phyloP scores from a whole-genome alignment of 92 coral and sea anemone species.

The Diadumene lineata region DNA sequence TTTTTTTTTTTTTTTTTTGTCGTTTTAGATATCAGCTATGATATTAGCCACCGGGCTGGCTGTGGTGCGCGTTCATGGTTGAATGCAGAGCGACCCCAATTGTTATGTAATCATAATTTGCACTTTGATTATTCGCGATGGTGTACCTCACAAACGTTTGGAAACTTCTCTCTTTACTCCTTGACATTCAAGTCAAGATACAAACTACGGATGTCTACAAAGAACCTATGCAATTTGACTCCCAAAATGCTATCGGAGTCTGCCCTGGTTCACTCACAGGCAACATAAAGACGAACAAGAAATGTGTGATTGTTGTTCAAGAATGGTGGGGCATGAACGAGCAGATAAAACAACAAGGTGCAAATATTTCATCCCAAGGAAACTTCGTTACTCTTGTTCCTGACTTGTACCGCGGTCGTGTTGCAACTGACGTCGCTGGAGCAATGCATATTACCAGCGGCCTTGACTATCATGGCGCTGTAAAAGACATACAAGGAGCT shows the following conservation, averaged over 20 bases:
- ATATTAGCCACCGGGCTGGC: too few relatives aligned
- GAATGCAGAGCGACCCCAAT: too few relatives aligned
- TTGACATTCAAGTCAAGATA: constrained; percentile 65
- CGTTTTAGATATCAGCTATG: too few relatives aligned
- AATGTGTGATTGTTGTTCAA: constrained; percentile 86
- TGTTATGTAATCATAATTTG: too few relatives aligned
- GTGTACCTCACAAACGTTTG: constrained; percentile 50
- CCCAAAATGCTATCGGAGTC: constrained; percentile 64
- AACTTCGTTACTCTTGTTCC: constrained; percentile 86
- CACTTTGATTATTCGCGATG: constrained; percentile 55
- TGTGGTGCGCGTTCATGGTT: too few relatives aligned
- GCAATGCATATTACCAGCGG: constrained; percentile 63
- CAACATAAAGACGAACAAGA: constrained; percentile 43
- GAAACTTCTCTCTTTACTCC: constrained; percentile 48
- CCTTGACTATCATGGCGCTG: constrained; percentile 75
- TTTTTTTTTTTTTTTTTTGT: too few relatives aligned
- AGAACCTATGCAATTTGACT: constrained; percentile 62
- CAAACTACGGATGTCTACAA: constrained; percentile 62
- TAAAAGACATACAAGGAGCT: constrained; percentile 84
- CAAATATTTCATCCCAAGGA: constrained; percentile 71
- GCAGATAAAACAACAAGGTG: constrained; percentile 88
- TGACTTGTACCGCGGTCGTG: constrained; percentile 84
- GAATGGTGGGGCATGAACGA: constrained; percentile 99
- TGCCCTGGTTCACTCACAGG: constrained; percentile 91
- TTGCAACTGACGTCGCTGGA: constrained; percentile 51